Conservation (phyloP, 2,888 invertebrate genomes). For the Torymus auratus region DNA sequence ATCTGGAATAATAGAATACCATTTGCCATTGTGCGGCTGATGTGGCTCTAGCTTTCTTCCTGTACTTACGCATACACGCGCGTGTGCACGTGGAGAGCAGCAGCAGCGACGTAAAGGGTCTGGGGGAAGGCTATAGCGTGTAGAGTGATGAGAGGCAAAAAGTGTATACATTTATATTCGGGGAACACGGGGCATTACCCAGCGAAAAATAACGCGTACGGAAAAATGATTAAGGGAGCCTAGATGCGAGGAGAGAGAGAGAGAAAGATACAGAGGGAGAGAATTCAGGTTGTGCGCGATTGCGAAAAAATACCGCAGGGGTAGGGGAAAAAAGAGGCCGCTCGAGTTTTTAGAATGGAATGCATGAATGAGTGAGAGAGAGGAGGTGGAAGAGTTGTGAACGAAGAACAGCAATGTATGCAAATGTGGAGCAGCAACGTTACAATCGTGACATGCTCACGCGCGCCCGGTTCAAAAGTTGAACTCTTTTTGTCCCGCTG, state of each 20-base stretch:
- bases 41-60: conserved; percentile 4
- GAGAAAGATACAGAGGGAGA: conserved; percentile 28
- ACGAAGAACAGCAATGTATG: conserved; percentile 34
- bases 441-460: conserved; percentile 8
- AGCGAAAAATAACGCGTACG: not conserved
- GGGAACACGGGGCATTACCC: conserved; percentile 1
- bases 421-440: conserved; percentile 30
- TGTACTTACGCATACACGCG: no score
- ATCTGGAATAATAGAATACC: conserved; percentile 76
- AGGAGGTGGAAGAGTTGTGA: conserved; percentile 11
- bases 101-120: no score
- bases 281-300: conserved; percentile 10
- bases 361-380: conserved; percentile 42
- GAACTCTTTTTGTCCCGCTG: not conserved
- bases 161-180: conserved; percentile 34
- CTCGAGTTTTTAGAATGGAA: conserved; percentile 42
- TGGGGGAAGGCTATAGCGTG: no score
- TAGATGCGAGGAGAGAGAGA: conserved; percentile 1
- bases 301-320: conserved; percentile 15
- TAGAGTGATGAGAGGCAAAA: conserved; percentile 6
- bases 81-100: conserved; percentile 31
- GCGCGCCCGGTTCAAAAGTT: not conserved
- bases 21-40: conserved; percentile 71
- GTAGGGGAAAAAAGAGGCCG: conserved; percentile 33
- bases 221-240: conserved; percentile 29